These are phyloP conservation scores for Mystacornis crossleyi DNA, from an alignment of 2,113 vertebrate species.

Conservation along the genomic window DNA sequence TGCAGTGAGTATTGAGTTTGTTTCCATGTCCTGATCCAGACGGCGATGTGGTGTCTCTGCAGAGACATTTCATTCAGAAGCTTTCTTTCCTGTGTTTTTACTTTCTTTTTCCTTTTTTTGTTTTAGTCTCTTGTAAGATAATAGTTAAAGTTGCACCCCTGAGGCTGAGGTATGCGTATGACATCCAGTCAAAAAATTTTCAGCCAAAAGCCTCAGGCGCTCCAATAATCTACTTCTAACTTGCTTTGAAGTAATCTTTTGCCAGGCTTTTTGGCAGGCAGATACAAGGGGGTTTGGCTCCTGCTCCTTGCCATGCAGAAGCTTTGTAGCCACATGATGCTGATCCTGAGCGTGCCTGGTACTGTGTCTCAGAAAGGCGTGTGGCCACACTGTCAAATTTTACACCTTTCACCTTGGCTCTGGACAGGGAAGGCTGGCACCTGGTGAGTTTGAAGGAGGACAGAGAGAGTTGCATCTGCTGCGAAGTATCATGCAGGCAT, in stretches of 20 bases:
- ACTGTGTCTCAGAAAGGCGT: background rate
- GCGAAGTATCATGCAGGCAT: background rate
- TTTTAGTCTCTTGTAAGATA: background rate
- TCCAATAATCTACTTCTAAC: background rate
- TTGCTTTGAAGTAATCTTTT: constrained; percentile 9
- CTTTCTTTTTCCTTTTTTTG: background rate
- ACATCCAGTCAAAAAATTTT: background rate
- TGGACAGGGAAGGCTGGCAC: background rate
- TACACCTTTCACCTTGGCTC: background rate
- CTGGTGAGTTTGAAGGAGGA: background rate
- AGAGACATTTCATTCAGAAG: background rate
- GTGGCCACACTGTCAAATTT: background rate
- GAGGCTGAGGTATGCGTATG: background rate
- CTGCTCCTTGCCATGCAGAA: background rate
- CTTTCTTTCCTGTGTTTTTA: background rate
- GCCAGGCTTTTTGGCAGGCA: background rate
- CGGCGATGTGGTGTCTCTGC: background rate
- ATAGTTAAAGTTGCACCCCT: background rate
- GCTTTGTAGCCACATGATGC: background rate
- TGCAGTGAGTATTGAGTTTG: background rate
- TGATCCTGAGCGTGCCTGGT: background rate
- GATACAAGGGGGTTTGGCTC: background rate
- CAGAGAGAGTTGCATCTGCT: background rate
- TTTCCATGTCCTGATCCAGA: background rate
- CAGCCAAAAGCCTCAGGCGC: background rate